These are phyloP conservation scores for Drosophila tropicalis DNA, from an alignment of 1,140 invertebrate genomes.

Conservation along the genomic window DNA sequence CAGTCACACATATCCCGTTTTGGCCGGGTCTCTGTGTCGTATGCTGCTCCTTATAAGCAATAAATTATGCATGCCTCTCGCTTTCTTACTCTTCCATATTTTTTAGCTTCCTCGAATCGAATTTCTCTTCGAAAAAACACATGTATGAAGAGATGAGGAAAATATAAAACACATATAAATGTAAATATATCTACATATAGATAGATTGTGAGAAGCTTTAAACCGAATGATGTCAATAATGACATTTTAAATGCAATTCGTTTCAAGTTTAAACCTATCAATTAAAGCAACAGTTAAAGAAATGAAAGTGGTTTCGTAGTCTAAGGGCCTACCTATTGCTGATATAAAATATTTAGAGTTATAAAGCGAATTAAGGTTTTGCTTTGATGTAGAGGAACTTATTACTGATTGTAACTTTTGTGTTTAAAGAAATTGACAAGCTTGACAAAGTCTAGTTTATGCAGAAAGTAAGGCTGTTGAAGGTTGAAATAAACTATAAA, in stretches of 20 bases:
- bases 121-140: slow-evolving; percentile 1
- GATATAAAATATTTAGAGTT: no score
- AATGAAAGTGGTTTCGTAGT: slow-evolving; percentile 7
- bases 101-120: not conserved
- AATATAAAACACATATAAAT: slow-evolving; percentile 1
- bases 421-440: no score
- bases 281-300: not conserved
- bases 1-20: slow-evolving; percentile 65
- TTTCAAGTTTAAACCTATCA: not conserved
- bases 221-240: not conserved
- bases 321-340: no score
- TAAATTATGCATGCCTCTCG: slow-evolving; percentile 76
- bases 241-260: not conserved
- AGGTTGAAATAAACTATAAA: no score
- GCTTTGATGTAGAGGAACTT: no score
- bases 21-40: slow-evolving; percentile 24
- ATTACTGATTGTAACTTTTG: no score
- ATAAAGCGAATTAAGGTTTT: no score
- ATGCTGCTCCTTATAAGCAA: slow-evolving; percentile 49
- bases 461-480: no score
- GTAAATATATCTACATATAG: not conserved
- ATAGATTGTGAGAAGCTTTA: not conserved
- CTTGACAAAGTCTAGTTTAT: no score
- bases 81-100: slow-evolving; percentile 26
- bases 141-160: not conserved